Evolutionary conservation across 2,797 vertebrate species (phyloP), one percentile per base, ranked within the genome.

Genomic region (Pipistrellus nathusii): DNA sequence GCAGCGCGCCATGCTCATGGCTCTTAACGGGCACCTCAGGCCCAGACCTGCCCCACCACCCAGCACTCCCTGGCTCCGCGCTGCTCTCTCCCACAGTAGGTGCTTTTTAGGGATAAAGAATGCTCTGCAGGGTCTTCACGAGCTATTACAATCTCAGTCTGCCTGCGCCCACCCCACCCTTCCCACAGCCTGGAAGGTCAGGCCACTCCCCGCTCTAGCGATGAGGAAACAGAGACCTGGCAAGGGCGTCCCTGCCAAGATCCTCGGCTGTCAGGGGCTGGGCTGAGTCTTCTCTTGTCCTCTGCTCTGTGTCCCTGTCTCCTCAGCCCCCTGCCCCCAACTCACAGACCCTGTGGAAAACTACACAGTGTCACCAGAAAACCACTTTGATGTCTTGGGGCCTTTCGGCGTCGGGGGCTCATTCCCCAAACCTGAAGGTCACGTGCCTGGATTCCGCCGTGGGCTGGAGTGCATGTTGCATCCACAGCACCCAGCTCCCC

Each of bases 71-170:
- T 6, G 18, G 66, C 48, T 55, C 48, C 35, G 3, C 4, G 75
- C 14, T 0, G 2, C 30, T 48, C 35, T 44, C 48, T 18, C 69
- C 21, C 64, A 27, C 0, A 23, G 38, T 32, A 71, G 53, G 10
- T 57, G 41, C 23, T 59, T 57, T 41, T 57, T 30, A 72, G 78
- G 41, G 32, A 17, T 15, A 64, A 72, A 30, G 41, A 51, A 35
- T 0, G 5, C 27, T 15, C 20, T 21, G 6, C 25, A 2, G 66
- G 41, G 53, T 72, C 15, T 15, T 59, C 5, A 3, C 1, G 4
- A 81, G 87, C 15, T 41, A 15, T 57, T 46, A 18, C 6, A 41
- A 3, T 21, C 18, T 38, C 20, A 1, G 9, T n/a, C 21, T 41
- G 3, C n/a, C 23, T 59, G 57, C 12, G 2, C 25, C 25, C 25